Conservation (phyloP, 2,888 invertebrate genomes). For the Drosophila meridionalis region DNA sequence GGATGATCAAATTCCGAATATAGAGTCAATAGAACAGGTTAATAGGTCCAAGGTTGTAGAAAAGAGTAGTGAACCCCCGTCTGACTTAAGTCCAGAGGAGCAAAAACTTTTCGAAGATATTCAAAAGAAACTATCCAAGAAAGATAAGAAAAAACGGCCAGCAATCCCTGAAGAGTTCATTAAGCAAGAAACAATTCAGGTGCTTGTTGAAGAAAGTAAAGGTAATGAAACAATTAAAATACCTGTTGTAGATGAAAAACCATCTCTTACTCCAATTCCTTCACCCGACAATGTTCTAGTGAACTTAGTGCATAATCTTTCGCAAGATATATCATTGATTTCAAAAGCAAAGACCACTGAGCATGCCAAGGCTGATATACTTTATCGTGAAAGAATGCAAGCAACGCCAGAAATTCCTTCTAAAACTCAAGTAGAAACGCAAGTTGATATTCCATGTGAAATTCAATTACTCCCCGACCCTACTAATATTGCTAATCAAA, state of each 20-base stretch:
- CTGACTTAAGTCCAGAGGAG: conserved; percentile 83
- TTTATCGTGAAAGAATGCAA: conserved; percentile 56
- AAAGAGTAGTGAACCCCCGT: conserved; percentile 34
- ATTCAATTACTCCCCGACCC: conserved; percentile 50
- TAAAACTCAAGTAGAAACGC: conserved; percentile 79
- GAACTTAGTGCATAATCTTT: conserved; percentile 35
- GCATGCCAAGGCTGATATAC: conserved; percentile 51
- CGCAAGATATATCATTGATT: conserved; percentile 47
- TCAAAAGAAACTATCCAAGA: conserved; percentile 83
- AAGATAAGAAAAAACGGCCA: conserved; percentile 84
- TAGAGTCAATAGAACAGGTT: conserved; percentile 24
- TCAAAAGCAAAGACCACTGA: conserved; percentile 47
- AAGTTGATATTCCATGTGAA: conserved; percentile 68
- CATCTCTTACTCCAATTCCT: conserved; percentile 39
- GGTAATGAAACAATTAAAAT: conserved; percentile 34
- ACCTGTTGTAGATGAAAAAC: conserved; percentile 27
- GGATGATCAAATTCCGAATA: conserved; percentile 3
- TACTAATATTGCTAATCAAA: conserved; percentile 76
- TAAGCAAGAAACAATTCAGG: conserved; percentile 60
- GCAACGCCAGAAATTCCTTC: conserved; percentile 31
- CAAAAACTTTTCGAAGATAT: conserved; percentile 81
- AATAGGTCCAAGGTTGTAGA: conserved; percentile 19
- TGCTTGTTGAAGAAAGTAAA: conserved; percentile 43
- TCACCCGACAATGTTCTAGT: conserved; percentile 25
- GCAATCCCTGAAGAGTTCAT: conserved; percentile 83